Percentiles rank a stretch among this genome's conserved stretches.
phyloP scores from a whole-genome alignment of 1,140 invertebrate species.

The Nephotettix cincticeps region DNA sequence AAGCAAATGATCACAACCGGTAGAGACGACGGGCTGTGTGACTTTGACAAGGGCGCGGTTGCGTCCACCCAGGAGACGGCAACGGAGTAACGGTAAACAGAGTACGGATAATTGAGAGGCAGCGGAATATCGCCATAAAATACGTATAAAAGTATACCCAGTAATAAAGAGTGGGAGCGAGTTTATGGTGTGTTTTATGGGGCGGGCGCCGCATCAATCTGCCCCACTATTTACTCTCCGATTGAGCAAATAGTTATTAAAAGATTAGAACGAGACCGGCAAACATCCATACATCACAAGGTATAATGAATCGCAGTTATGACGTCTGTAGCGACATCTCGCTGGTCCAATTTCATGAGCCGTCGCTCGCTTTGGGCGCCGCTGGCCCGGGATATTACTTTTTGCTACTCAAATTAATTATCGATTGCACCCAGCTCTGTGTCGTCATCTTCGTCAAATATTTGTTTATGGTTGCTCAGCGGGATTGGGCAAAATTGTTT shows the following conservation, averaged over 20 bases:
- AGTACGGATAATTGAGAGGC: background rate
- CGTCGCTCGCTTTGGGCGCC: background rate
- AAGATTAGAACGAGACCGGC: conserved; percentile 1
- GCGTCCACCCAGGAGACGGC: background rate
- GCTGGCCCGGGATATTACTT: conserved; percentile 3
- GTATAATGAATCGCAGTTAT: background rate
- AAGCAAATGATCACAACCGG: too few species aligned
- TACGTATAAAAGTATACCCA: background rate
- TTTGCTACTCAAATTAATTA: conserved; percentile 7
- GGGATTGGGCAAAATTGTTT: background rate
- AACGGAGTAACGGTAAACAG: too few species aligned
- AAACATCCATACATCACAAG: conserved; percentile 12
- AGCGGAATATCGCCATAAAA: conserved; percentile 4
- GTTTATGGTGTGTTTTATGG: background rate
- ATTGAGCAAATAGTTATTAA: conserved; percentile 21
- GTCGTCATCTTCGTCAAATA: background rate
- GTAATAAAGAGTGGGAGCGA: background rate
- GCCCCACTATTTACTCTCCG: background rate
- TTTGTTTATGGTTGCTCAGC: background rate
- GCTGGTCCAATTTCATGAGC: conserved; percentile 9
- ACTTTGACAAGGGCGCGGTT: background rate
- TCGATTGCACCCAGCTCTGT: too few species aligned
- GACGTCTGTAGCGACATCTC: background rate
- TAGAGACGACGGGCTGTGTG: too few species aligned
- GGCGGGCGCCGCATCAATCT: background rate